Conservation (phyloP, 2,113 vertebrate species). For the Erinaceus europaeus region DNA sequence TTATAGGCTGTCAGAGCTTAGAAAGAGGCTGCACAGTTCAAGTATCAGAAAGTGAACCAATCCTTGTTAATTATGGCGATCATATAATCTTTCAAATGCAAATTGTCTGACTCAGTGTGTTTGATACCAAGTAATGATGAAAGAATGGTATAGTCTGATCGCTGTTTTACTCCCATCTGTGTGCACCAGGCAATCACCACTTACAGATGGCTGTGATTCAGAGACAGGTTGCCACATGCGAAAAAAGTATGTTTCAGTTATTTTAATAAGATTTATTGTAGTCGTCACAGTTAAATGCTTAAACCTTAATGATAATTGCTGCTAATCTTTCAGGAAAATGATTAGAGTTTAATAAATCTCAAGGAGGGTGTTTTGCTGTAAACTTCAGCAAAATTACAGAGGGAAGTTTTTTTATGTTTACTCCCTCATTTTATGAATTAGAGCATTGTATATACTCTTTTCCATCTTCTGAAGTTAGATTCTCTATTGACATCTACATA, state of each 20-base stretch:
- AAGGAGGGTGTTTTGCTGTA: constrained; percentile 80
- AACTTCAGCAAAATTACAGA: constrained; percentile 74
- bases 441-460: background rate
- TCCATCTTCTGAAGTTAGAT: background rate
- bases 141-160: constrained; percentile 92
- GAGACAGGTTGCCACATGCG: constrained; percentile 96
- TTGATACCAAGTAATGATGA: constrained; percentile 94
- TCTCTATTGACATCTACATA: background rate
- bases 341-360: constrained; percentile 86
- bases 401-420: constrained; percentile 72
- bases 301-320: constrained; percentile 94
- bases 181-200: constrained; percentile 93
- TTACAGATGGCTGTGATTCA: constrained; percentile 96
- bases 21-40: constrained; percentile 71
- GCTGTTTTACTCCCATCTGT: constrained; percentile 95
- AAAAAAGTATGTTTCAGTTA: constrained; percentile 94
- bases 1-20: constrained; percentile 77
- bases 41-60: constrained; percentile 66
- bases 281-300: constrained; percentile 93
- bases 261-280: constrained; percentile 98
- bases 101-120: constrained; percentile 92
- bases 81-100: constrained; percentile 92
- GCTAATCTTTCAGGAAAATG: constrained; percentile 90
- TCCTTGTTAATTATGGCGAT: constrained; percentile 88
- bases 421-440: constrained; percentile 23